Evolutionary conservation across 1,140 invertebrate genomes (phyloP).

Genomic region (Drosophila biarmipes): DNA sequence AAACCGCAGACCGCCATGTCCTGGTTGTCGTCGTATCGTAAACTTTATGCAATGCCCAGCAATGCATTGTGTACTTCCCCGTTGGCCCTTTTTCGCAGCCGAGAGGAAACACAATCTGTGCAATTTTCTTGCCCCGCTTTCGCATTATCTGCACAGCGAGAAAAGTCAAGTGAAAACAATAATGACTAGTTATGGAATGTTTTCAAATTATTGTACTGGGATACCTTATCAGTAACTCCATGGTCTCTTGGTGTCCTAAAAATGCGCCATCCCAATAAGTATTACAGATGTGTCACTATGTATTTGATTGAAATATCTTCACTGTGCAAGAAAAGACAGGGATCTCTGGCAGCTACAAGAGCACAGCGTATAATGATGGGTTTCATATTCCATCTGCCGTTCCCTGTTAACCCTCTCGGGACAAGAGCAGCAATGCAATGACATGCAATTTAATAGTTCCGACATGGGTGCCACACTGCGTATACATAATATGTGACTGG

Average conservation of each 20-base stretch:
- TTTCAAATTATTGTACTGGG: background rate
- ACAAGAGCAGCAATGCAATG: slow-evolving; percentile 16
- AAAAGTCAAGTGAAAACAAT: background rate
- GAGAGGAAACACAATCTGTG: slow-evolving; percentile 61
- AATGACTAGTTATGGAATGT: background rate
- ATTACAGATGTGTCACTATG: no score
- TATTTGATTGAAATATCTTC: background rate
- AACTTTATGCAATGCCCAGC: slow-evolving; percentile 59
- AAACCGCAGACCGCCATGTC: slow-evolving; percentile 37
- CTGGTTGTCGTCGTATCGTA: slow-evolving; percentile 47
- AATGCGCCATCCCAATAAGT: background rate
- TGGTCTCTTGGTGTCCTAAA: background rate
- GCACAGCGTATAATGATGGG: slow-evolving; percentile 42
- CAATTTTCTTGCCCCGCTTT: slow-evolving; percentile 64
- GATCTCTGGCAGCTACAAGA: slow-evolving; percentile 16
- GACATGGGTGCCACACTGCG: slow-evolving; percentile 14
- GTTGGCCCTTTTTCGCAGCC: background rate
- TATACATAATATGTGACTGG: slow-evolving; percentile 24
- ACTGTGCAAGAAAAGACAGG: slow-evolving; percentile 1
- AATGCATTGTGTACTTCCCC: slow-evolving; percentile 43
- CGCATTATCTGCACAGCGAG: slow-evolving; percentile 52
- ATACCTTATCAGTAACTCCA: background rate
- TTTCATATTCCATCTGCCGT: slow-evolving; percentile 43
- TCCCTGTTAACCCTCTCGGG: slow-evolving; percentile 2
- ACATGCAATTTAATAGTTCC: slow-evolving; percentile 49